Evolutionary conservation across 2,113 vertebrate genomes (phyloP).

Genomic region (Polyodon spathula): DNA sequence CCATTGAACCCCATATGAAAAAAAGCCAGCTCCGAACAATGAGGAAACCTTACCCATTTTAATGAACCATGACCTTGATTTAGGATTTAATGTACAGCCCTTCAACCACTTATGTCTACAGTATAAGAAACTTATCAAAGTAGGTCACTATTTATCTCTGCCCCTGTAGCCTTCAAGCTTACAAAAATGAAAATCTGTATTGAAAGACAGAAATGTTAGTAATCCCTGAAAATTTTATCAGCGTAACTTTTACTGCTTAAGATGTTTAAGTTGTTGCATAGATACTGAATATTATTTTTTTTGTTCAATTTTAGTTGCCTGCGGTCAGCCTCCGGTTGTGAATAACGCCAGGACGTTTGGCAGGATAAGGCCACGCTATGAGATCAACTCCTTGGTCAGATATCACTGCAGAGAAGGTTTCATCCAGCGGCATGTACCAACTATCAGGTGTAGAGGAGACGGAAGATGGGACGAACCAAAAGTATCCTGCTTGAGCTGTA

Average conservation of each 20-base stretch:
- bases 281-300: slow-evolving; percentile 16
- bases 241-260: neutral
- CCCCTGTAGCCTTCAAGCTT: too few relatives aligned
- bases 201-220: too few relatives aligned
- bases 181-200: too few relatives aligned
- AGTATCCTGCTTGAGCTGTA: slow-evolving; percentile 89
- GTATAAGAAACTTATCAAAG: too few relatives aligned
- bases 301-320: slow-evolving; percentile 66
- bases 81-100: too few relatives aligned
- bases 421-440: slow-evolving; percentile 88
- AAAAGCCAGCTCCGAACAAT: too few relatives aligned
- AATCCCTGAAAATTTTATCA: neutral
- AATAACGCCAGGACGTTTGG: slow-evolving; percentile 88
- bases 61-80: too few relatives aligned
- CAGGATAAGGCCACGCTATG: slow-evolving; percentile 75
- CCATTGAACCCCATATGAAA: too few relatives aligned
- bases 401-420: slow-evolving; percentile 89
- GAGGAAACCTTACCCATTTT: too few relatives aligned
- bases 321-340: slow-evolving; percentile 85
- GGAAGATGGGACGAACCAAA: slow-evolving; percentile 88
- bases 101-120: too few relatives aligned
- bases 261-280: neutral
- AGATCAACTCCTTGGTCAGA: slow-evolving; percentile 90
- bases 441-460: slow-evolving; percentile 81
- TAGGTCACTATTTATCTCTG: too few relatives aligned